A percentile compares a stretch with the other conserved stretches of the same genome.
Conservation (phyloP, 1,140 invertebrate genomes). For the Oscheius sp. region DNA sequence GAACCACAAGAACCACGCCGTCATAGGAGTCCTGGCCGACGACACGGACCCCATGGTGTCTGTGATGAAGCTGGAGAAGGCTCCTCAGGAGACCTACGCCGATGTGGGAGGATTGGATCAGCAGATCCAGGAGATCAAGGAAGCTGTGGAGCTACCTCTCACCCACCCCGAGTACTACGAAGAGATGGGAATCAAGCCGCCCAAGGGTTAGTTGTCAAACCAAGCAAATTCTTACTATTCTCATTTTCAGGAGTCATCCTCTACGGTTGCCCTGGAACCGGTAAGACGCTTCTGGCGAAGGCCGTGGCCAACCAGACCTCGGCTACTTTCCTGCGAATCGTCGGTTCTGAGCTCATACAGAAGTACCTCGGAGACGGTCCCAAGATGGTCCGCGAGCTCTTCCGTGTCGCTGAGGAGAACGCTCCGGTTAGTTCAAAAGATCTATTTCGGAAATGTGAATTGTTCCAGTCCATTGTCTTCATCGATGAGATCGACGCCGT, state of each 20-base stretch:
- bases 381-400: slow-evolving; percentile 93
- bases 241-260: slow-evolving; percentile 75
- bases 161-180: slow-evolving; percentile 99
- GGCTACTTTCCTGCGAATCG: slow-evolving; percentile 95
- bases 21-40: slow-evolving; percentile 94
- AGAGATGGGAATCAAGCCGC: slow-evolving; percentile 99
- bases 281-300: slow-evolving; percentile 95
- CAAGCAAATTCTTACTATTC: not conserved
- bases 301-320: slow-evolving; percentile 99
- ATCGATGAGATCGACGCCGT: slow-evolving; percentile 99
- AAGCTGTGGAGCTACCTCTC: slow-evolving; percentile 94
- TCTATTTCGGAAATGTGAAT: not conserved
- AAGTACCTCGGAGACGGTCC: slow-evolving; percentile 99
- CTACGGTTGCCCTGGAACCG: slow-evolving; percentile 93
- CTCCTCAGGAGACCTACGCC: slow-evolving; percentile 98
- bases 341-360: slow-evolving; percentile 97
- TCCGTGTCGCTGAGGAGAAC: slow-evolving; percentile 97
- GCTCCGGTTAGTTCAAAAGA: slow-evolving; percentile 70
- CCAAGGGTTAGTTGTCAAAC: slow-evolving; percentile 73
- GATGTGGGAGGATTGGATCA: slow-evolving; percentile 99
- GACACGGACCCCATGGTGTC: slow-evolving; percentile 99
- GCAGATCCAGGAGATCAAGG: slow-evolving; percentile 99
- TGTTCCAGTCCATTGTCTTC: slow-evolving; percentile 83
- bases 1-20: slow-evolving; percentile 97
- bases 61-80: slow-evolving; percentile 99